Evolutionary conservation across 2,888 invertebrate species (phyloP).

Genomic region (Nomada hirtipes): DNA sequence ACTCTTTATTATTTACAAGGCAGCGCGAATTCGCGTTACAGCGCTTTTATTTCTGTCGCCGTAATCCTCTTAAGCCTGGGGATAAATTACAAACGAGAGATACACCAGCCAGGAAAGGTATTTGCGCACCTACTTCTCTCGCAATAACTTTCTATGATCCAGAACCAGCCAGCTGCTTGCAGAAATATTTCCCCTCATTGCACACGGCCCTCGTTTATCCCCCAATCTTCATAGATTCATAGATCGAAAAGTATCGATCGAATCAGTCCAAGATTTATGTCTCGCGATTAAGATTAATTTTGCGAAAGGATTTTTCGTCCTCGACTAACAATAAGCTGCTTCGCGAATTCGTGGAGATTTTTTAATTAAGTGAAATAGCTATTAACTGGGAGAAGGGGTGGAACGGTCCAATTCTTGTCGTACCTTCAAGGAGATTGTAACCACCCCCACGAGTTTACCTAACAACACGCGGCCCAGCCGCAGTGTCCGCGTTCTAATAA

Average conservation of each 20-base stretch:
- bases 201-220: too few relatives aligned
- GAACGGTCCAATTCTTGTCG: slow-evolving; percentile 40
- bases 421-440: slow-evolving; percentile 37
- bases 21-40: slow-evolving; percentile 18
- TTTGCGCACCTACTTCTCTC: slow-evolving; percentile 12
- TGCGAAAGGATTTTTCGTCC: too few relatives aligned
- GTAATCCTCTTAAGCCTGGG: slow-evolving; percentile 31
- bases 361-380: slow-evolving; percentile 29
- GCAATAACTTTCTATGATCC: slow-evolving; percentile 11
- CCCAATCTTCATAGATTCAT: too few relatives aligned
- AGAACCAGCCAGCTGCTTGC: too few relatives aligned
- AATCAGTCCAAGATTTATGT: too few relatives aligned
- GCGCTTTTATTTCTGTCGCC: slow-evolving; percentile 38
- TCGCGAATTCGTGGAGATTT: neutral
- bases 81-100: slow-evolving; percentile 39
- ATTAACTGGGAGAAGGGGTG: slow-evolving; percentile 9
- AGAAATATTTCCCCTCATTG: too few relatives aligned
- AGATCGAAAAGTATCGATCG: too few relatives aligned
- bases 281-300: too few relatives aligned
- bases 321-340: too few relatives aligned
- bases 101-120: neutral
- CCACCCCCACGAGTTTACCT: slow-evolving; percentile 37
- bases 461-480: slow-evolving; percentile 27
- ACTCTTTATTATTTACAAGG: slow-evolving; percentile 34
- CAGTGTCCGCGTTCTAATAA: slow-evolving; percentile 59